Conservation (phyloP, 1,140 invertebrate species). For the Temnothorax longispinosus region DNA sequence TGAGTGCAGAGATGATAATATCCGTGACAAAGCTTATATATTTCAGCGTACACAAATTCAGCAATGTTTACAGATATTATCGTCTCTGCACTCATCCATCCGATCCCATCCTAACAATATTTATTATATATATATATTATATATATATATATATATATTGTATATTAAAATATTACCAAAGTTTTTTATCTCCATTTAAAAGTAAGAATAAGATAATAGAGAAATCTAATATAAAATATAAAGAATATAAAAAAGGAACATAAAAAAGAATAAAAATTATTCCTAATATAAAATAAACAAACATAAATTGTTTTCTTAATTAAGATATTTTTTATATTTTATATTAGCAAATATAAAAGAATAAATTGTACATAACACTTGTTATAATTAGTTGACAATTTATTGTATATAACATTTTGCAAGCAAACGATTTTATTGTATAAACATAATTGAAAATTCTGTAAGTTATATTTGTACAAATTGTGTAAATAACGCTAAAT, state of each 20-base stretch:
- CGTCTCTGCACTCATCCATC: no score
- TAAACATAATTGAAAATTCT: slow-evolving; percentile 11
- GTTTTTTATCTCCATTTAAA: background rate
- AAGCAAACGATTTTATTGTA: slow-evolving; percentile 32
- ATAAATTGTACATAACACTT: slow-evolving; percentile 2
- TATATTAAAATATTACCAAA: slow-evolving; percentile 11
- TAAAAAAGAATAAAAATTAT: background rate
- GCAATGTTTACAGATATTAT: no score
- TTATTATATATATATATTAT: background rate
- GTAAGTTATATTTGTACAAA: slow-evolving; percentile 35
- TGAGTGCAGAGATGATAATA: no score
- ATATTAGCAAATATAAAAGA: background rate
- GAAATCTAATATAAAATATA: slow-evolving; percentile 3
- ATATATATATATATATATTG: background rate
- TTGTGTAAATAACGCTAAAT: slow-evolving; percentile 34
- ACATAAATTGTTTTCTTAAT: background rate
- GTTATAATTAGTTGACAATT: slow-evolving; percentile 8
- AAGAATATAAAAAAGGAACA: slow-evolving; percentile 7
- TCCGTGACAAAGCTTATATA: no score
- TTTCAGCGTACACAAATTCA: no score
- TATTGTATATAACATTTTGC: slow-evolving; percentile 27
- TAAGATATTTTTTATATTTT: slow-evolving; percentile 15
- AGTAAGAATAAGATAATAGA: background rate
- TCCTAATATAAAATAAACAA: background rate
- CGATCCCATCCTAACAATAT: no score